phyloP scores from a whole-genome alignment of 92 coral and sea anemone species.

The Epizoanthus rinbou region DNA sequence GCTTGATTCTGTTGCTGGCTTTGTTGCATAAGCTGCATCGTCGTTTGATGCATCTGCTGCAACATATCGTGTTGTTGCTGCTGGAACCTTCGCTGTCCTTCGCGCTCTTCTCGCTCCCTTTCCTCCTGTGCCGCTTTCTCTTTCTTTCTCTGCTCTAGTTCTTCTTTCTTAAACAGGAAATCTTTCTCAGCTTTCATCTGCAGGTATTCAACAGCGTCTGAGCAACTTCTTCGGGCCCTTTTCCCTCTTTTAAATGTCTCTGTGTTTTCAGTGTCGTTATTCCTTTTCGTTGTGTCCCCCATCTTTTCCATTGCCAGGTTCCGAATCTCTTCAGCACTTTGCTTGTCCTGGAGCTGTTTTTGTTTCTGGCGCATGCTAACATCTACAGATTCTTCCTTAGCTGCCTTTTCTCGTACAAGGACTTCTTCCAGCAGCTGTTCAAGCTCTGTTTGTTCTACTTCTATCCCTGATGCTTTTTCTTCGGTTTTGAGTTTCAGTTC shows the following conservation, averaged over 20 bases:
- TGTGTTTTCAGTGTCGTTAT: background rate
- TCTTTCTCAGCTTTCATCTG: constrained; percentile 23
- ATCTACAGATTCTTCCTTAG: background rate
- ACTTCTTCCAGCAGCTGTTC: constrained; percentile 27
- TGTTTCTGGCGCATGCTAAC: constrained; percentile 1
- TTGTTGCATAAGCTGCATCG: too few species aligned
- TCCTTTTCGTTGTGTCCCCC: constrained; percentile 31
- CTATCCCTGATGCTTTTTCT: constrained; percentile 32
- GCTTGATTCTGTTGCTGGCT: too few species aligned
- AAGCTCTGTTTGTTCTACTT: constrained; percentile 5
- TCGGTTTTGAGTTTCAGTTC: background rate
- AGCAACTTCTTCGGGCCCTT: constrained; percentile 22
- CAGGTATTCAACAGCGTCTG: constrained; percentile 25
- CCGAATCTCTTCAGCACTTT: constrained; percentile 24
- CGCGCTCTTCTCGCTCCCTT: background rate
- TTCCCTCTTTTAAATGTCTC: constrained; percentile 6
- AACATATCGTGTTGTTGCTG: background rate
- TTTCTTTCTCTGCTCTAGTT: constrained; percentile 17
- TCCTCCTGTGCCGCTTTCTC: constrained; percentile 10
- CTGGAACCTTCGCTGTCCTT: constrained; percentile 15
- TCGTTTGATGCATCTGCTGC: too few species aligned
- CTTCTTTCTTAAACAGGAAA: constrained; percentile 27
- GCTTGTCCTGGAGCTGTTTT: constrained; percentile 11
- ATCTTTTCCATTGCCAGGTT: constrained; percentile 38
- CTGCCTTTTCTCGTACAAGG: constrained; percentile 1